Conservation (phyloP, 37 sponge, comb jelly and placozoan species). For the Corticium candelabrum region DNA sequence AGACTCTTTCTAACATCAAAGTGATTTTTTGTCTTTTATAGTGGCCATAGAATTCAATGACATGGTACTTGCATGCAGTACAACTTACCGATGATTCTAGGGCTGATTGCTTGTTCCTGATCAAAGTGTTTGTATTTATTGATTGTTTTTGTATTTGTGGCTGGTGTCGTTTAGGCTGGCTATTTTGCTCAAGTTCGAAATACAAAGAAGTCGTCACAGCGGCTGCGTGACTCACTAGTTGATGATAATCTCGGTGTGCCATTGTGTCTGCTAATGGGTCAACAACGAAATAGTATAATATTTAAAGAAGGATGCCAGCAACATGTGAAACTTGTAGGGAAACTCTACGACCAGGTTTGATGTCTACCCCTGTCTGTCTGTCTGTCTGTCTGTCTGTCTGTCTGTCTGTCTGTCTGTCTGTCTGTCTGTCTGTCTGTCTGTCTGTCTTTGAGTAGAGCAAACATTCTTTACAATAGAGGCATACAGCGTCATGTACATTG, state of each 20-base stretch:
- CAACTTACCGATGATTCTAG: background rate
- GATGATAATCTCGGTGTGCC: conserved; percentile 75
- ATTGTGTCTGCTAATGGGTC: conserved; percentile 79
- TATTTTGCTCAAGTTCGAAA: conserved; percentile 84
- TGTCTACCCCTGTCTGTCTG: background rate
- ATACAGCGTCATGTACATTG: too few relatives aligned
- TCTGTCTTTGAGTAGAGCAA: background rate
- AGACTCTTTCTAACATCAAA: too few relatives aligned
- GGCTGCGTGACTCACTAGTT: conserved; percentile 83
- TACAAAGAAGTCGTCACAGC: conserved; percentile 83
- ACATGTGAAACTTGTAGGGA: conserved; percentile 82
- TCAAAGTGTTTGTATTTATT: background rate
- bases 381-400: conserved; percentile 8
- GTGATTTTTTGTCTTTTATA: too few relatives aligned
- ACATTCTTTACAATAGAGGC: too few relatives aligned
- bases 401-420: conserved; percentile 7
- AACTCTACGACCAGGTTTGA: conserved; percentile 73
- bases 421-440: background rate
- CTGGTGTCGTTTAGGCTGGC: conserved; percentile 36
- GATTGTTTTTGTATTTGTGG: background rate
- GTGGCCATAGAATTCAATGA: too few relatives aligned
- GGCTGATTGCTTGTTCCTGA: background rate
- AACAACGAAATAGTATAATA: conserved; percentile 85
- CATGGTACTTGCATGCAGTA: background rate
- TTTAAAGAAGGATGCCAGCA: conserved; percentile 45